Conservation (phyloP, 1,140 invertebrate genomes). For the Macrotrachela quadricornifera region DNA sequence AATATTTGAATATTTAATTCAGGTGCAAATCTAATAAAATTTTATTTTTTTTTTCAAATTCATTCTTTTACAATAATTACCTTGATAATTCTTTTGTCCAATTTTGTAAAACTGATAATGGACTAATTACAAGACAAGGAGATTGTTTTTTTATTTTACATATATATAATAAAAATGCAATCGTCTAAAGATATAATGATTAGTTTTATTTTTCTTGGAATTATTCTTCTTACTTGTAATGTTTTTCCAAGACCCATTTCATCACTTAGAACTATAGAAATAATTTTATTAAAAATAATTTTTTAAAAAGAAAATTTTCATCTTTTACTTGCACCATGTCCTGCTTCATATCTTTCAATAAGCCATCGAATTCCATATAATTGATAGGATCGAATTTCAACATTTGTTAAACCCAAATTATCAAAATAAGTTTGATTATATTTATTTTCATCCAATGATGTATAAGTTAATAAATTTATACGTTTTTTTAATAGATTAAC, state of each 20-base stretch:
- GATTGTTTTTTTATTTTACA: constrained; percentile 23
- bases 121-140: constrained; percentile 97
- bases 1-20: constrained; percentile 67
- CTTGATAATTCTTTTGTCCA: constrained; percentile 96
- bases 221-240: constrained; percentile 42
- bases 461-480: no score
- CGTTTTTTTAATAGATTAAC: no score
- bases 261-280: constrained; percentile 27
- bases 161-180: constrained; percentile 31
- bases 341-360: no score
- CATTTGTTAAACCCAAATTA: no score
- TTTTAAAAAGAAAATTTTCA: no score
- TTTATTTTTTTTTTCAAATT: constrained; percentile 54
- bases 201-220: no score
- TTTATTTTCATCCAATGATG: no score
- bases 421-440: no score
- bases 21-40: constrained; percentile 32
- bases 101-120: constrained; percentile 90
- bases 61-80: constrained; percentile 75
- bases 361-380: no score
- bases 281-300: no score
- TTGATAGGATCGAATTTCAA: no score
- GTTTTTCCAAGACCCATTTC: constrained; percentile 37
- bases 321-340: no score
- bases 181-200: constrained; percentile 42